A percentile compares a stretch with the other conserved stretches of the same genome.
Conservation (phyloP, 30 jellyfish, hydroid and myxozoan genomes). For the Morbakka virulenta region DNA sequence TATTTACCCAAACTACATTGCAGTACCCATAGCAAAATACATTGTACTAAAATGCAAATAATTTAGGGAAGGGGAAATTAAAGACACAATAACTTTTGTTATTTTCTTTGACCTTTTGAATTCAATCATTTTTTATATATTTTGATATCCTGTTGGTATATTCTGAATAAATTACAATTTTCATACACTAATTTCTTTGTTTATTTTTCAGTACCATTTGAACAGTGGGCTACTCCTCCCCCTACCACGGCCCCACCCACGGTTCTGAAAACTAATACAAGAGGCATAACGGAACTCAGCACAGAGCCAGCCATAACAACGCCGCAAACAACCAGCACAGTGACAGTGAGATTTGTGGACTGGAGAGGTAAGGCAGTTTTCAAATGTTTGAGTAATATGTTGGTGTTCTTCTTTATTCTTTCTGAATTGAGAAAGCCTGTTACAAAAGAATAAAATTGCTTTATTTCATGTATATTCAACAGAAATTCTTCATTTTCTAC, state of each 20-base stretch:
- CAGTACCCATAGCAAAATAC: no score
- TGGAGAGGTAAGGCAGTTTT: conserved; percentile 18
- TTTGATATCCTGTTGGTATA: no score
- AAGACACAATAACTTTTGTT: no score
- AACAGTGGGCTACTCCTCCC: conserved; percentile 78
- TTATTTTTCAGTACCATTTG: conserved; percentile 60
- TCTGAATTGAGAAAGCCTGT: not conserved
- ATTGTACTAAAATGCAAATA: no score
- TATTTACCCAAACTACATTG: no score
- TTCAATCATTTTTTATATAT: no score
- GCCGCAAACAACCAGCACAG: not conserved
- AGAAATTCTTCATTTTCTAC: no score
- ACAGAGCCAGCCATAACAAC: conserved; percentile 30
- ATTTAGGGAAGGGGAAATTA: no score
- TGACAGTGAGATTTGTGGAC: conserved; percentile 7
- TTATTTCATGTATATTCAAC: no score
- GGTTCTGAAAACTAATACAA: conserved; percentile 1
- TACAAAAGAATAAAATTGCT: not conserved
- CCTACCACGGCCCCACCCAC: conserved; percentile 67
- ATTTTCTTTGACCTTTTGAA: no score
- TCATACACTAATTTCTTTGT: not conserved
- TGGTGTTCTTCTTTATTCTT: not conserved
- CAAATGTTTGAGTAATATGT: not conserved
- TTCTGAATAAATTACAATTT: no score
- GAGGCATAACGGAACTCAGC: not conserved